Percentiles rank a stretch among this genome's conserved stretches.
Evolutionary conservation across 2,888 invertebrate genomes (phyloP).

Genomic region (Limenitis camilla): DNA sequence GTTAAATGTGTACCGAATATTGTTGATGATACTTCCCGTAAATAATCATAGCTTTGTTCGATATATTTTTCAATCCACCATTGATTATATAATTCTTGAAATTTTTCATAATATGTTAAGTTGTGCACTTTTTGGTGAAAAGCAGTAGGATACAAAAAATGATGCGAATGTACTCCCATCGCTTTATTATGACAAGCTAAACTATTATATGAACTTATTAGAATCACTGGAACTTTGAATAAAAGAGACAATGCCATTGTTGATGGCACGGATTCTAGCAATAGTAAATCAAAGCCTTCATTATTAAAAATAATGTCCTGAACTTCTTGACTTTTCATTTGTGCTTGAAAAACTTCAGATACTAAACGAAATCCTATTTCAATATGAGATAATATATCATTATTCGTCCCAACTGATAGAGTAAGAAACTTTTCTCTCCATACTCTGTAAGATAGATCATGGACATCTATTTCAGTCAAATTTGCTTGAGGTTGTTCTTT

Average conservation of each 20-base stretch:
- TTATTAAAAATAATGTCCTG: too few relatives aligned
- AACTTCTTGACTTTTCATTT: slow-evolving; percentile 15
- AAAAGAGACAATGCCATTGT: slow-evolving; percentile 33
- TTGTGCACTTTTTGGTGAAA: slow-evolving; percentile 11
- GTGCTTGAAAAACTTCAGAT: slow-evolving; percentile 15
- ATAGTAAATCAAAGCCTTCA: too few relatives aligned
- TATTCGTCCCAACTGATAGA: slow-evolving; percentile 1
- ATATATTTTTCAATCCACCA: background rate
- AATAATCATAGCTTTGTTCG: too few relatives aligned
- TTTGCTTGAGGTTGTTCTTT: slow-evolving; percentile 39
- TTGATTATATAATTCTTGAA: slow-evolving; percentile 13
- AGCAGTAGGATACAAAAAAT: slow-evolving; percentile 18
- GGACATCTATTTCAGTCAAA: slow-evolving; percentile 41
- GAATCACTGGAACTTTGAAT: slow-evolving; percentile 39
- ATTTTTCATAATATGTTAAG: slow-evolving; percentile 30
- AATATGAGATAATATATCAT: slow-evolving; percentile 11
- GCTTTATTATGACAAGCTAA: slow-evolving; percentile 22
- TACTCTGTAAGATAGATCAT: slow-evolving; percentile 37
- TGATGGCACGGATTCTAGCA: too few relatives aligned
- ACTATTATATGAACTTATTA: slow-evolving; percentile 35
- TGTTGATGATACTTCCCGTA: too few relatives aligned
- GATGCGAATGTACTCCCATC: slow-evolving; percentile 24
- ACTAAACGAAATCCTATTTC: background rate
- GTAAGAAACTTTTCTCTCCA: slow-evolving; percentile 18
- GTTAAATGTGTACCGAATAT: too few relatives aligned